Conservation (phyloP, 2,113 vertebrate species). For the Dolichallabes microphthalmus region DNA sequence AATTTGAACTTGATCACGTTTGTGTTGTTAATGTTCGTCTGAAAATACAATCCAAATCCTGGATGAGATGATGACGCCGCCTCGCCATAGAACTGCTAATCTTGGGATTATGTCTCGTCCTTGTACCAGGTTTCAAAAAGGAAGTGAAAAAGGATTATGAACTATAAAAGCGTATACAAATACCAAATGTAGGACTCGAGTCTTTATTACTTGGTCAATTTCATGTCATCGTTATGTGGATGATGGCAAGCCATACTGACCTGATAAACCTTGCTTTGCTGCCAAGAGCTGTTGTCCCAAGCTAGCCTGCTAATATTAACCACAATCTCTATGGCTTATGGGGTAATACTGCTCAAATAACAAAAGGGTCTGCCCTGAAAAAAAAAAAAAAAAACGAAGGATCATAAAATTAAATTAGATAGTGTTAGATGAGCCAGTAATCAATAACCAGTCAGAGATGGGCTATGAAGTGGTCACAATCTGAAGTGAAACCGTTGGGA, state of each 20-base stretch:
- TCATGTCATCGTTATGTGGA: too few species aligned
- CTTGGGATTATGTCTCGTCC: too few species aligned
- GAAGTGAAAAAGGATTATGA: too few species aligned
- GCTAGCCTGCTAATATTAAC: not conserved
- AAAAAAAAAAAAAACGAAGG: not conserved
- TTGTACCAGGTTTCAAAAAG: too few species aligned
- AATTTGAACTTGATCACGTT: too few species aligned
- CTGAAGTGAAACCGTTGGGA: not conserved
- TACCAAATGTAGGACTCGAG: too few species aligned
- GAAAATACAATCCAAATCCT: too few species aligned
- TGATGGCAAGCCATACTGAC: not conserved
- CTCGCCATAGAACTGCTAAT: too few species aligned
- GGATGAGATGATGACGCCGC: too few species aligned
- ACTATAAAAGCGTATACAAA: too few species aligned
- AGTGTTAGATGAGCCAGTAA: not conserved
- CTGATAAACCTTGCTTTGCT: not conserved
- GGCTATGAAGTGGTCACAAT: not conserved
- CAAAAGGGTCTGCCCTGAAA: not conserved
- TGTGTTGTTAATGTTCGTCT: too few species aligned
- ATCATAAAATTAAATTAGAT: not conserved
- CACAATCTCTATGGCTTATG: not conserved
- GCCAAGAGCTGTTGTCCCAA: not conserved
- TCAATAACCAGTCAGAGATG: not conserved
- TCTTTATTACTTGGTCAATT: too few species aligned
- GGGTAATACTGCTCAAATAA: not conserved